Conservation (phyloP, 2,888 invertebrate genomes). For the Seira sanloemensis region DNA sequence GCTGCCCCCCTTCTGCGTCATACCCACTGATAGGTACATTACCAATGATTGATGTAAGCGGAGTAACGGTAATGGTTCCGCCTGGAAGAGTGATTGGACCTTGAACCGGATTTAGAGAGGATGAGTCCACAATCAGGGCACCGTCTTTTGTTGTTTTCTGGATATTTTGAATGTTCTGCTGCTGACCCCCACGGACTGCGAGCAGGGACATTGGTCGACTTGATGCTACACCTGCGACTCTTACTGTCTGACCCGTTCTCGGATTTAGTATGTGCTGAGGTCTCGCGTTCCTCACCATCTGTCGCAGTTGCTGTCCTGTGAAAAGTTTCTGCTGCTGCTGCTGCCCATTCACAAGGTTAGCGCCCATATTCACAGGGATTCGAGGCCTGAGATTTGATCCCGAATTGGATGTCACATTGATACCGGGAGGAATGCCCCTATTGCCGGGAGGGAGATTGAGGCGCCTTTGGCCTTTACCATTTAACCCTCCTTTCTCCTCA, state of each 20-base stretch:
- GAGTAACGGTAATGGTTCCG: slow-evolving; percentile 73
- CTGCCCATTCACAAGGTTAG: slow-evolving; percentile 24
- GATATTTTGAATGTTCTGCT: slow-evolving; percentile 24
- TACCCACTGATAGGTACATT: slow-evolving; percentile 58
- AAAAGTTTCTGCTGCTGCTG: slow-evolving; percentile 27
- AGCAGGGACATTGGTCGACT: slow-evolving; percentile 39
- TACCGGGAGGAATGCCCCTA: not conserved
- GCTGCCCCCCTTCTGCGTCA: slow-evolving; percentile 33
- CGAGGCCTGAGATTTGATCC: slow-evolving; percentile 14
- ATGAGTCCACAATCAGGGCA: slow-evolving; percentile 66
- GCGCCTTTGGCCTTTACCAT: slow-evolving; percentile 29
- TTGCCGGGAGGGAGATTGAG: not conserved
- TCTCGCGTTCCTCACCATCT: slow-evolving; percentile 56
- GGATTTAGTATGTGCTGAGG: slow-evolving; percentile 57
- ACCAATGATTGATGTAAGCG: slow-evolving; percentile 64
- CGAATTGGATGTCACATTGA: not conserved
- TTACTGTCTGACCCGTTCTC: slow-evolving; percentile 45
- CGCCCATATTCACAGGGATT: not conserved
- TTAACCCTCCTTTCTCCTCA: not conserved
- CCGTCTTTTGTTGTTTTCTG: slow-evolving; percentile 27
- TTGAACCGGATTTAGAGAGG: slow-evolving; percentile 67
- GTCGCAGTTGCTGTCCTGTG: slow-evolving; percentile 52
- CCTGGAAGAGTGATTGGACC: slow-evolving; percentile 73
- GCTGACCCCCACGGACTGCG: slow-evolving; percentile 24
- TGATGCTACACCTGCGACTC: slow-evolving; percentile 20